phyloP scores from a whole-genome alignment of 2,797 vertebrate genomes.

The Gambelia wislizenii region DNA sequence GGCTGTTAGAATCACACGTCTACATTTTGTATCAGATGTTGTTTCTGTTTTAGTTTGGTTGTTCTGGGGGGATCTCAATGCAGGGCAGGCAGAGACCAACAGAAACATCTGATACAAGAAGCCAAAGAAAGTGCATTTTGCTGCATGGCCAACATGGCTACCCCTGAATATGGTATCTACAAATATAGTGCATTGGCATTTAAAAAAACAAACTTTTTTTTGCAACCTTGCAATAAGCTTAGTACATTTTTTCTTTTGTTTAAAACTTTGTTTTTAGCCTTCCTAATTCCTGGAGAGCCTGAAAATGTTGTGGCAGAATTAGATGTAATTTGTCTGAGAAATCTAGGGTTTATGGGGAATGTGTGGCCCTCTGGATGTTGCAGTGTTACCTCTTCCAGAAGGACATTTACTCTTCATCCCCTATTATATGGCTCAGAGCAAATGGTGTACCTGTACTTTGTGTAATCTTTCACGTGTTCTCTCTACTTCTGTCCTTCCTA shows the following conservation, averaged over 20 bases:
- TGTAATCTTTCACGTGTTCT: background rate
- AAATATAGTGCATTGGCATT: background rate
- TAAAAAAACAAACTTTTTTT: background rate
- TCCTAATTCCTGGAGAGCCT: background rate
- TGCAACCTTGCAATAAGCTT: background rate
- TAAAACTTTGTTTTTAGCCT: background rate
- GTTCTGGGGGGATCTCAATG: no score
- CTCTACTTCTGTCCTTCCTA: background rate
- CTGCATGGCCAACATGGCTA: no score
- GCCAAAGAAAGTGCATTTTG: no score
- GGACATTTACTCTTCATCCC: background rate
- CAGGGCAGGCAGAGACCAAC: no score
- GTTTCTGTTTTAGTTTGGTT: no score
- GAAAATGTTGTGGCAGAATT: background rate
- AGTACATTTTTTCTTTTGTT: background rate
- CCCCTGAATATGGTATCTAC: no score
- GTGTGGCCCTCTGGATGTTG: background rate
- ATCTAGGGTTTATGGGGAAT: background rate
- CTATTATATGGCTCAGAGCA: background rate
- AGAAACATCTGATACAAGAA: no score
- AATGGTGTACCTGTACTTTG: background rate
- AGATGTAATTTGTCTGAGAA: background rate
- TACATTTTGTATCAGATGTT: background rate
- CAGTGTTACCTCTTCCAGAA: background rate
- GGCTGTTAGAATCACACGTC: no score